These are phyloP conservation scores for Sterrhoptilus dennistouni DNA, from an alignment of 2,113 vertebrate genomes.

Conservation along the genomic window DNA sequence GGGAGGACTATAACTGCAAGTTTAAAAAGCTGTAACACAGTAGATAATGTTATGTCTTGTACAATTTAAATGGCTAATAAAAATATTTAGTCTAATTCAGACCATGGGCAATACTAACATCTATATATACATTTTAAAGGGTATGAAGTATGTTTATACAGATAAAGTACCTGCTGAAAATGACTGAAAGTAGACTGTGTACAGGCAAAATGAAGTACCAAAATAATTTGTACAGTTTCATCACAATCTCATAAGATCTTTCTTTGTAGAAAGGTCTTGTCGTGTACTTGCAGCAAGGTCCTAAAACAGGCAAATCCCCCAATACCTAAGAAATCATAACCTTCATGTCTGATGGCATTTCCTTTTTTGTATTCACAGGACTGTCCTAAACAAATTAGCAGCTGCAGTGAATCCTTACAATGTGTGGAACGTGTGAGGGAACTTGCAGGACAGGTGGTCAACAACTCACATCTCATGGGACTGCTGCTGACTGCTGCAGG, in stretches of 20 bases:
- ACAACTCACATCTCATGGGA: background rate
- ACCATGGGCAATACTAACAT: background rate
- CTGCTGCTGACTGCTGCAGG: background rate
- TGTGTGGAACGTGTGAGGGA: background rate
- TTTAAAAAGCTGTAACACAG: background rate
- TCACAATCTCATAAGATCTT: background rate
- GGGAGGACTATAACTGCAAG: background rate
- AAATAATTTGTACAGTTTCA: slow-evolving; percentile 38
- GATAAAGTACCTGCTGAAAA: slow-evolving; percentile 54
- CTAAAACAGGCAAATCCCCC: background rate
- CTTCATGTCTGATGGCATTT: background rate
- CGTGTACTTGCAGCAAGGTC: background rate
- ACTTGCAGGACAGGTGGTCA: background rate
- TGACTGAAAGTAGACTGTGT: background rate
- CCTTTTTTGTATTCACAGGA: background rate
- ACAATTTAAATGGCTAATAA: background rate
- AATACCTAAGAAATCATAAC: background rate
- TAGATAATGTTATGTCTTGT: background rate
- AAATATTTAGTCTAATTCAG: slow-evolving; percentile 25
- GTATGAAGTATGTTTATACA: background rate
- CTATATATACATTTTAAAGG: slow-evolving; percentile 10
- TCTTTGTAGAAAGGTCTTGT: slow-evolving; percentile 6
- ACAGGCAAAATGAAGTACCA: slow-evolving; percentile 24
- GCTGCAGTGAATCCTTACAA: background rate
- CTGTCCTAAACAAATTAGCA: background rate